Evolutionary conservation across 2,888 invertebrate genomes (phyloP).

Genomic region (Pristionchus maxplancki): DNA sequence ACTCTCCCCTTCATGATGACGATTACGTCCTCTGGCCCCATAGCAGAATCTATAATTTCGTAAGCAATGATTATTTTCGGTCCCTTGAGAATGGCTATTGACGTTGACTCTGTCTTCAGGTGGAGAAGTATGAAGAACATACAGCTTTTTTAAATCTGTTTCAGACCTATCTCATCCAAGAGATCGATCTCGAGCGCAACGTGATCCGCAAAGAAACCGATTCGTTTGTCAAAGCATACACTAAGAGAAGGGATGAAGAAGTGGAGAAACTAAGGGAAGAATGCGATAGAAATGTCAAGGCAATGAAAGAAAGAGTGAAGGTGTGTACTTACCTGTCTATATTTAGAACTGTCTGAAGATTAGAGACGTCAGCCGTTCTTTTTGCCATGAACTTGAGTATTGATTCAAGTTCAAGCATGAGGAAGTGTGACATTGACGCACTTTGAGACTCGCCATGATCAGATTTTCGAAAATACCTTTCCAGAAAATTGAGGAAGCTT

Average conservation of each 20-base stretch:
- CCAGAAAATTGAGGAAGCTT: slow-evolving; percentile 60
- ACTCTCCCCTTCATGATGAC: neutral
- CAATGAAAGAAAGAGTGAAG: slow-evolving; percentile 50
- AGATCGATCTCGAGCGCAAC: slow-evolving; percentile 61
- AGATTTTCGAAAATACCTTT: neutral
- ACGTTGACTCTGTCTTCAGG: too few species aligned
- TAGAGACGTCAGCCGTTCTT: neutral
- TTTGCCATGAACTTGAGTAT: neutral
- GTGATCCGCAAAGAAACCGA: slow-evolving; percentile 62
- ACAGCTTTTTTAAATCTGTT: neutral
- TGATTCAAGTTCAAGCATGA: neutral
- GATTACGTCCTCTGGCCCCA: slow-evolving; percentile 37
- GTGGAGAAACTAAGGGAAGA: slow-evolving; percentile 49
- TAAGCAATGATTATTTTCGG: neutral
- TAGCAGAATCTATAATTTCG: slow-evolving; percentile 45
- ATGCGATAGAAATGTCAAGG: slow-evolving; percentile 36
- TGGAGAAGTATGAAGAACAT: too few species aligned
- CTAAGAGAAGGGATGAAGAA: slow-evolving; percentile 47
- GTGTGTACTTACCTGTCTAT: neutral
- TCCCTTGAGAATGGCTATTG: neutral
- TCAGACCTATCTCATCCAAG: slow-evolving; percentile 58
- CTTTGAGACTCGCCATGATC: too few species aligned
- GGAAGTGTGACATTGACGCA: too few species aligned
- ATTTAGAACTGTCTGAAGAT: neutral
- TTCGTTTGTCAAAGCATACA: slow-evolving; percentile 58